Percentiles rank a stretch among this genome's conserved stretches.
These are phyloP conservation scores for Branchellion lobata DNA, from an alignment of 2,888 invertebrate species.

Conservation along the genomic window DNA sequence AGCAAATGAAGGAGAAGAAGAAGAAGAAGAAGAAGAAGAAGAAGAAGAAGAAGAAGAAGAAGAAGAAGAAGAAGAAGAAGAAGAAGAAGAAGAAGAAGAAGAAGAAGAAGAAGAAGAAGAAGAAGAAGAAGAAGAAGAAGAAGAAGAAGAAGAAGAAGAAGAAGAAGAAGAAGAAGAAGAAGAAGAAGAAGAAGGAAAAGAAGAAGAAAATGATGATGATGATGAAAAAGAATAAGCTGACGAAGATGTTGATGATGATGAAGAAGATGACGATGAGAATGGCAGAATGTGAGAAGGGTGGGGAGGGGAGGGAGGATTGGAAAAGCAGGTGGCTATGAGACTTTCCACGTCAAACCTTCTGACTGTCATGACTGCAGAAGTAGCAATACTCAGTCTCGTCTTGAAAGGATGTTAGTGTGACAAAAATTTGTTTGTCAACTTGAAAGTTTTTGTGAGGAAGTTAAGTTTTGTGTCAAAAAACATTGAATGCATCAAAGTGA, in stretches of 20 bases:
- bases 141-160: background rate
- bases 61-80: constrained; percentile 19
- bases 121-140: background rate
- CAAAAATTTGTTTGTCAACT: too few relatives aligned
- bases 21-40: too few relatives aligned
- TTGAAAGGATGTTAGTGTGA: too few relatives aligned
- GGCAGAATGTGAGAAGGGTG: background rate
- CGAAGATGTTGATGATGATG: background rate
- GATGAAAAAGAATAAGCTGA: background rate
- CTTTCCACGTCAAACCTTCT: constrained; percentile 26
- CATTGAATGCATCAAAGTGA: too few relatives aligned
- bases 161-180: background rate
- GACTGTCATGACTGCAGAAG: background rate
- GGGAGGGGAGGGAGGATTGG: background rate
- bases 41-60: too few relatives aligned
- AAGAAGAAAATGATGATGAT: background rate
- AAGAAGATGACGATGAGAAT: background rate
- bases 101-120: background rate
- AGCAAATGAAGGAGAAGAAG: too few relatives aligned
- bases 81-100: constrained; percentile 3
- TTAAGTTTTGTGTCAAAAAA: too few relatives aligned
- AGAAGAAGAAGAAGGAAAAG: background rate
- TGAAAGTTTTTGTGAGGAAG: too few relatives aligned
- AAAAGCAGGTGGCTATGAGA: background rate
- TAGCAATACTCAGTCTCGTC: background rate